Base-by-base conservation (phyloP, 2,797 vertebrate species). In the Lepilemur ruficaudatus region DNA sequence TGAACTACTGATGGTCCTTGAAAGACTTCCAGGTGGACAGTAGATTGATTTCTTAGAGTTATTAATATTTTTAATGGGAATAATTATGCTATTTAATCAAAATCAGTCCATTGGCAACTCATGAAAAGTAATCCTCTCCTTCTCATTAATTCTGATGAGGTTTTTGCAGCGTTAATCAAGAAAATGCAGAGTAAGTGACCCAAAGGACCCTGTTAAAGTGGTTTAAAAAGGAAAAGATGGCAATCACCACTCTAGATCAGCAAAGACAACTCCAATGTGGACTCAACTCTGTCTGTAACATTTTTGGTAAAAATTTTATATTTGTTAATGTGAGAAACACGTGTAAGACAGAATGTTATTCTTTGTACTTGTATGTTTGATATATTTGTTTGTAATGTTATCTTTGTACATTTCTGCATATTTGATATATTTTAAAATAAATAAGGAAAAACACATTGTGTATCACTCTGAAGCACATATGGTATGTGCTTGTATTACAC, bases 61-160 rank as follows among this genome's bases (percentile, higher is more conserved):
- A 91, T 43, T 94, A 89, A 89, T 81, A 55, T 90, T 94, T 96
- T 94, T 78, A 95, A 95, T 59, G 80, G 63, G 65, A 93, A 94
- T 83, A 96, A 96, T 87, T 95, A 96, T 52, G 28, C 46, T 81
- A 94, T 69, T 96, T 92, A 91, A 93, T 97, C n/a, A 94, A 91
- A 97, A 89, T 61, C 52, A 84, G 70, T 89, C 73, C 67, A 84
- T 1, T 96, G 82, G 86, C 63, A 97, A 96, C 83, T 89, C 59
- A 75, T 65, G 70, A 95, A 96, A 97, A 94, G 83, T 38, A 94
- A 95, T 78, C 76, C 70, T 97, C 69, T 96, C 84, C 70, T 93
- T 69, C 48, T 94, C 55, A 95, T 83, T 89, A 96, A 93, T 94
- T 97, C 72, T 89, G 41, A 87, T 92, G 79, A 95, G 63, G 50